Conservation (phyloP, 2,888 invertebrate genomes). For the Deilephila elpenor region DNA sequence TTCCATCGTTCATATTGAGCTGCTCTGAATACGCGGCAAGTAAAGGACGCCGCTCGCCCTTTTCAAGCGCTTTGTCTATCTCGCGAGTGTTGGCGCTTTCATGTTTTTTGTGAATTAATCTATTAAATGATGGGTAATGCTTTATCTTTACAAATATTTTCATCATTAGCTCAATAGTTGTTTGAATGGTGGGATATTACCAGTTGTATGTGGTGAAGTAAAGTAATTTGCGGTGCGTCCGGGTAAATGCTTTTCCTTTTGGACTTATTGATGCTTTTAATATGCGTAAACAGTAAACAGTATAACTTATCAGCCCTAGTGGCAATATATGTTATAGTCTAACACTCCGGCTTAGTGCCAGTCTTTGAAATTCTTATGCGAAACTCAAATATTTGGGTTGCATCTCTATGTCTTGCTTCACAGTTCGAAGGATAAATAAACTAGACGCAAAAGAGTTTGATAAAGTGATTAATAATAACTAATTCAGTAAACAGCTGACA, state of each 20-base stretch:
- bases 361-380: too few relatives aligned
- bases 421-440: too few relatives aligned
- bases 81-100: slow-evolving; percentile 39
- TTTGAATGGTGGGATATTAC: neutral
- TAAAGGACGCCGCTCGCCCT: slow-evolving; percentile 31
- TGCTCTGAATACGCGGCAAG: slow-evolving; percentile 24
- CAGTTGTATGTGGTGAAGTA: neutral
- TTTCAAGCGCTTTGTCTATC: slow-evolving; percentile 38
- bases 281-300: too few relatives aligned
- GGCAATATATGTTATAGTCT: too few relatives aligned
- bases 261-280: neutral
- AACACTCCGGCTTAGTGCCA: too few relatives aligned
- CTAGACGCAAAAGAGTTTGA: neutral
- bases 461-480: neutral
- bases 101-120: slow-evolving; percentile 31
- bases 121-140: slow-evolving; percentile 30
- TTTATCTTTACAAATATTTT: slow-evolving; percentile 29
- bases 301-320: too few relatives aligned
- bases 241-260: neutral
- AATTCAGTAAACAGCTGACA: neutral
- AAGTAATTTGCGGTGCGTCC: neutral
- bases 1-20: slow-evolving; percentile 15
- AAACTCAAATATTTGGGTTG: too few relatives aligned
- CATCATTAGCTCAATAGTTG: slow-evolving; percentile 29
- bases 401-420: too few relatives aligned